Evolutionary conservation across 1,140 invertebrate species (phyloP).

Genomic region (Drosophila azteca): DNA sequence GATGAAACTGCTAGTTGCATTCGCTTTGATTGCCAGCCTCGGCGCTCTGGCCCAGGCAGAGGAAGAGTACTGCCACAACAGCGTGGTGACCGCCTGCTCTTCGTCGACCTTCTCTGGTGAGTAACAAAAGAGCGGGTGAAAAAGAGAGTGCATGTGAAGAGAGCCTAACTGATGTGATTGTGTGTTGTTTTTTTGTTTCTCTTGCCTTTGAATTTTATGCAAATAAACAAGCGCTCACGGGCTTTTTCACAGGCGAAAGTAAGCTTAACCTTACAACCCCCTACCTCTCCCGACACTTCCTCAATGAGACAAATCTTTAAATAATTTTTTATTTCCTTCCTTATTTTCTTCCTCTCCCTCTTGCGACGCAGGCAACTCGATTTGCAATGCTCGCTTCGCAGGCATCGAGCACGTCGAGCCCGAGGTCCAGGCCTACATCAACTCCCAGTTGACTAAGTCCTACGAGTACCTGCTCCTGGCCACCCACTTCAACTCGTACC

Average conservation of each 20-base stretch:
- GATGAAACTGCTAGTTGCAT: constrained; percentile 86
- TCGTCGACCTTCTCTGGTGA: constrained; percentile 60
- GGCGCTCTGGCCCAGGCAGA: constrained; percentile 84
- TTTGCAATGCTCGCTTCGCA: constrained; percentile 88
- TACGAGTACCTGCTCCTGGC: constrained; percentile 90
- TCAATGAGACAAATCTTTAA: constrained; percentile 16
- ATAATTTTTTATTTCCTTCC: background rate
- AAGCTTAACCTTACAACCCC: constrained; percentile 32
- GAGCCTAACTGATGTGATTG: constrained; percentile 37
- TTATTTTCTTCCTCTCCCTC: too few species aligned
- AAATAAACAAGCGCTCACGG: constrained; percentile 78
- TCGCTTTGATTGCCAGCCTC: constrained; percentile 85
- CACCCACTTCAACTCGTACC: constrained; percentile 90
- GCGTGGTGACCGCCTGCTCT: constrained; percentile 86
- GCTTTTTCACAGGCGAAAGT: constrained; percentile 76
- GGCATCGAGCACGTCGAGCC: constrained; percentile 85
- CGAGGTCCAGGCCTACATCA: constrained; percentile 85
- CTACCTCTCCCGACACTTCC: background rate
- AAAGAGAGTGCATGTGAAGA: constrained; percentile 51
- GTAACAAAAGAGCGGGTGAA: constrained; percentile 36
- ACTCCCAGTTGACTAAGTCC: constrained; percentile 87
- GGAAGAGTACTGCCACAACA: constrained; percentile 87
- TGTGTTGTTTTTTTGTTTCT: constrained; percentile 22
- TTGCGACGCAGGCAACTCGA: constrained; percentile 32
- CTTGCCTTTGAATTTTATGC: constrained; percentile 56